Evolutionary conservation across 1,140 invertebrate species (phyloP).

Genomic region (Meloidogyne floridensis): DNA sequence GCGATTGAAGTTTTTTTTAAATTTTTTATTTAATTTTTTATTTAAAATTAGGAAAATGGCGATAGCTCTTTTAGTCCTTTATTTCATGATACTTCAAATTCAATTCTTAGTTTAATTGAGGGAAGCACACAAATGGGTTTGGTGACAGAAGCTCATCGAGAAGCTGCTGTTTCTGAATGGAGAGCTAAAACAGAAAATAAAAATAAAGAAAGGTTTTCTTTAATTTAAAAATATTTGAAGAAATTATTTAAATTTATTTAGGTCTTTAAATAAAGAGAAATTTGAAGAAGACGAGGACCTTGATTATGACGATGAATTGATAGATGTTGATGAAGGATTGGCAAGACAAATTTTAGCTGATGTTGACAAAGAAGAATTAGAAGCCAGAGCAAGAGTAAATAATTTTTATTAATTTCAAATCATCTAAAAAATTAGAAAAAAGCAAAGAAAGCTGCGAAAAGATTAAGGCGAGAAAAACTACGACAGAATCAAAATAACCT

Average conservation of each 20-base stretch:
- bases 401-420: neutral
- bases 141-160: conserved; percentile 8
- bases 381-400: neutral
- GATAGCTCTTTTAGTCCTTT: neutral
- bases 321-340: neutral
- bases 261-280: neutral
- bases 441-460: neutral
- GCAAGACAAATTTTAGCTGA: neutral
- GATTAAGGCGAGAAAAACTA: neutral
- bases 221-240: neutral
- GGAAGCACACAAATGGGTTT: conserved; percentile 14
- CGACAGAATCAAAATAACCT: neutral
- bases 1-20: conserved; percentile 1
- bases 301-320: conserved; percentile 10
- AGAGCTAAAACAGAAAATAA: conserved; percentile 2
- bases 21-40: neutral
- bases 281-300: neutral
- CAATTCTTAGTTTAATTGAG: conserved; percentile 6
- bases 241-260: neutral
- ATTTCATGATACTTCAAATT: neutral
- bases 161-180: conserved; percentile 13
- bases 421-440: conserved; percentile 1
- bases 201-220: neutral
- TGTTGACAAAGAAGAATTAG: neutral
- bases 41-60: neutral